A percentile compares a stretch with the other conserved stretches of the same genome.
Conservation (phyloP, 2,888 invertebrate genomes). For the Dryococelus australis region DNA sequence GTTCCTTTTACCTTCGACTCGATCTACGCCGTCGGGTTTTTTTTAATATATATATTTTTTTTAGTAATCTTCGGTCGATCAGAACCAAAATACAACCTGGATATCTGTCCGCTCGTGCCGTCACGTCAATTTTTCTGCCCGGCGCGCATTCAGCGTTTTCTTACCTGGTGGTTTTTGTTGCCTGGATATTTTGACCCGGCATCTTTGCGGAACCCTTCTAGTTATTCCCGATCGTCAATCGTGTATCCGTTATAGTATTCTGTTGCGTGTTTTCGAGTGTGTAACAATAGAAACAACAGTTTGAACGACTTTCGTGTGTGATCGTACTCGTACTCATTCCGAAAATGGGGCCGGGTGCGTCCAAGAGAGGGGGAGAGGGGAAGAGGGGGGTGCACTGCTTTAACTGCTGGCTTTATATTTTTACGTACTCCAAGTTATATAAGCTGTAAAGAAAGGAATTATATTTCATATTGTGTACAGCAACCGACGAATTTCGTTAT, state of each 20-base stretch:
- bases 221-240: neutral
- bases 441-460: no score
- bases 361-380: no score
- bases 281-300: neutral
- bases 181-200: neutral
- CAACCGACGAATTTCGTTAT: no score
- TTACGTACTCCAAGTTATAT: no score
- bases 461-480: no score
- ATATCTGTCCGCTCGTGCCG: conserved; percentile 9
- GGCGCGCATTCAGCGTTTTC: neutral
- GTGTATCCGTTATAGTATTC: no score
- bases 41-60: neutral
- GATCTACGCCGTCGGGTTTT: neutral
- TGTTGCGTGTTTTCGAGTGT: neutral
- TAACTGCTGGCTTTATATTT: no score
- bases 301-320: no score
- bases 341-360: no score
- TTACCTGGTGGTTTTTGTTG: neutral
- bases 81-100: neutral
- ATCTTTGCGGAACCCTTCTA: neutral
- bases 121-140: neutral
- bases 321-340: no score
- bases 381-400: no score
- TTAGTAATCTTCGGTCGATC: neutral
- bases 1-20: conserved; percentile 1